phyloP scores from a whole-genome alignment of 2,113 vertebrate genomes.

The Neoarius graeffei region DNA sequence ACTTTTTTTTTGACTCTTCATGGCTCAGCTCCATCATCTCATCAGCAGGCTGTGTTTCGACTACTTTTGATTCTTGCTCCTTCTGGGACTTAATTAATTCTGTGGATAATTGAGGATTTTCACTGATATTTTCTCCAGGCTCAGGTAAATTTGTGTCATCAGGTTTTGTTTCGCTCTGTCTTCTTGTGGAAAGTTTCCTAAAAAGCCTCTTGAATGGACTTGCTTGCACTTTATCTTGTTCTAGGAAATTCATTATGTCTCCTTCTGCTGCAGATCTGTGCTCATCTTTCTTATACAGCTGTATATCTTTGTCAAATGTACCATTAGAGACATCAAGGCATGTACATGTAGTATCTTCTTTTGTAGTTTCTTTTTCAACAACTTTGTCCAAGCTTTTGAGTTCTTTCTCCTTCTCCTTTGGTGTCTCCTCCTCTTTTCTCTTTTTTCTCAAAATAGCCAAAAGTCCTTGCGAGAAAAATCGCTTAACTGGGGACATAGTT shows the following conservation, averaged over 20 bases:
- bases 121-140: slow-evolving; percentile 74
- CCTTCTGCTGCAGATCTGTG: slow-evolving; percentile 61
- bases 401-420: slow-evolving; percentile 57
- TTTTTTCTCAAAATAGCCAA: slow-evolving; percentile 85
- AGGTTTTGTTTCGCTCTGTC: slow-evolving; percentile 75
- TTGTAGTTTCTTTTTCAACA: slow-evolving; percentile 30
- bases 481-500: slow-evolving; percentile 79
- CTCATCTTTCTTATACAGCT: slow-evolving; percentile 23
- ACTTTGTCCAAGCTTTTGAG: slow-evolving; percentile 55
- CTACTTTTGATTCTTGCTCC: slow-evolving; percentile 70
- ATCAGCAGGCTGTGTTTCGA: slow-evolving; percentile 72
- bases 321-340: slow-evolving; percentile 37
- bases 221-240: slow-evolving; percentile 78
- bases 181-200: slow-evolving; percentile 83
- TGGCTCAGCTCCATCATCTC: slow-evolving; percentile 71
- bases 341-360: slow-evolving; percentile 47
- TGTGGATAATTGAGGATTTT: slow-evolving; percentile 69
- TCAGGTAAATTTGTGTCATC: slow-evolving; percentile 70
- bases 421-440: slow-evolving; percentile 73
- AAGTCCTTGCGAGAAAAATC: slow-evolving; percentile 85
- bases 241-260: slow-evolving; percentile 77
- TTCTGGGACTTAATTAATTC: slow-evolving; percentile 51
- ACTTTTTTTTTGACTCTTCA: slow-evolving; percentile 84
- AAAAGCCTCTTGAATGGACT: slow-evolving; percentile 89
- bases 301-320: slow-evolving; percentile 42